phyloP scores from a whole-genome alignment of 2,797 vertebrate species.

The Xerus rutilus region DNA sequence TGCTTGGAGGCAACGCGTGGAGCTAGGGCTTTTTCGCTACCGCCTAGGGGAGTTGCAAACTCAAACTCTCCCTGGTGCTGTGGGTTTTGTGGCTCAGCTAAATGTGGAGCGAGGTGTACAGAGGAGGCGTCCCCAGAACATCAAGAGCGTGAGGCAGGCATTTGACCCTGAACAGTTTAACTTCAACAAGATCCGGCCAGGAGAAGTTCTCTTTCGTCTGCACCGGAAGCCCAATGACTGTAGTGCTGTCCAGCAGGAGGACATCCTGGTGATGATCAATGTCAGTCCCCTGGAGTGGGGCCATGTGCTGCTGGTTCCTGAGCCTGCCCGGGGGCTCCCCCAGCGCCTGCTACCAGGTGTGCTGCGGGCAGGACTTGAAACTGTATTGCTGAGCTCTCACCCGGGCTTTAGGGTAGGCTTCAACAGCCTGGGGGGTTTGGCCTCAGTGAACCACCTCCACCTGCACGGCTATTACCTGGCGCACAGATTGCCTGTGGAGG shows the following conservation, averaged over 20 bases:
- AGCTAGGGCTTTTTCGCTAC: conserved; percentile 93
- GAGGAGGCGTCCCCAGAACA: conserved; percentile 92
- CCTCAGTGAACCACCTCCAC: conserved; percentile 97
- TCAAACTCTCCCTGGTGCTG: conserved; percentile 89
- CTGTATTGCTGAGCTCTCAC: conserved; percentile 92
- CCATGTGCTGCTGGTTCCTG: conserved; percentile 94
- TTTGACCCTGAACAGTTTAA: conserved; percentile 93
- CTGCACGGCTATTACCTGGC: conserved; percentile 94
- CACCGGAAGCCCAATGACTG: background rate
- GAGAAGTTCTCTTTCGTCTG: conserved; percentile 93
- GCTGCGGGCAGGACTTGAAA: conserved; percentile 89
- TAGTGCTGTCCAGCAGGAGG: background rate
- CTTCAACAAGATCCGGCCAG: conserved; percentile 91
- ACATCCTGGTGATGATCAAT: conserved; percentile 92
- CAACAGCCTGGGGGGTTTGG: conserved; percentile 95
- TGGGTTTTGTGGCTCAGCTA: conserved; percentile 92
- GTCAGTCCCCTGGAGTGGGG: conserved; percentile 95
- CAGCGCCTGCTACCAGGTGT: conserved; percentile 85
- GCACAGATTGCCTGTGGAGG: conserved; percentile 90
- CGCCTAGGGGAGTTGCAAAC: conserved; percentile 90
- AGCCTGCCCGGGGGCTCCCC: conserved; percentile 87
- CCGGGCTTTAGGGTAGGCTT: conserved; percentile 95
- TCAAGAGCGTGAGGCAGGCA: conserved; percentile 91
- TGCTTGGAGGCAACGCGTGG: conserved; percentile 92
- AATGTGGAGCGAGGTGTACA: conserved; percentile 91